Evolutionary conservation across 2,113 vertebrate species (phyloP).

Genomic region (Pao palembangensis): DNA sequence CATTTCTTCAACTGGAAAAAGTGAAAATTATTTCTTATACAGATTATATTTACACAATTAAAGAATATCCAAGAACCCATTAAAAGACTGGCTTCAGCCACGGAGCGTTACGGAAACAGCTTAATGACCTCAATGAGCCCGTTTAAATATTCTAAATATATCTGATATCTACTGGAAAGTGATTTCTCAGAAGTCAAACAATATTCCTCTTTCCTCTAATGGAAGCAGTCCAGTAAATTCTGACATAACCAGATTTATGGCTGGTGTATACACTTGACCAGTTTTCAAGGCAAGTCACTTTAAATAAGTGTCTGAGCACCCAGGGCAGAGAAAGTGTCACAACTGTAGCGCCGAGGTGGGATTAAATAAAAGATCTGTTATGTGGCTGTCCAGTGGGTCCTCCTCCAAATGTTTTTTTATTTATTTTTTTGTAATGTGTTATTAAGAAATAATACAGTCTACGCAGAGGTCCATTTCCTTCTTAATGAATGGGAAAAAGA

Average conservation of each 20-base stretch:
- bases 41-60: too few species aligned
- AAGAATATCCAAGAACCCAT: too few species aligned
- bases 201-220: not conserved
- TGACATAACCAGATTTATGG: not conserved
- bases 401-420: not conserved
- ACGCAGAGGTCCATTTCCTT: too few species aligned
- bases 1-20: slow-evolving; percentile 37
- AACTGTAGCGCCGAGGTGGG: not conserved
- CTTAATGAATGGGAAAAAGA: too few species aligned
- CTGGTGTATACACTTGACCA: not conserved
- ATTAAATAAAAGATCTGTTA: slow-evolving; percentile 12
- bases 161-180: slow-evolving; percentile 5
- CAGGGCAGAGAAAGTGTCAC: not conserved
- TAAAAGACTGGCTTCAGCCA: too few species aligned
- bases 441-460: too few species aligned
- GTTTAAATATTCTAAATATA: not conserved
- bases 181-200: not conserved
- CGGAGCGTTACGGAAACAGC: too few species aligned
- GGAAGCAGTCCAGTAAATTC: not conserved
- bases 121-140: slow-evolving; percentile 1
- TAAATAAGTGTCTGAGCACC: slow-evolving; percentile 1
- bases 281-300: slow-evolving; percentile 4
- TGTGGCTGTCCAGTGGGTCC: not conserved
- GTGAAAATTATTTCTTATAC: slow-evolving; percentile 32
- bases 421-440: too few species aligned